phyloP scores from a whole-genome alignment of 2,113 vertebrate species.

The Eublepharis macularius region DNA sequence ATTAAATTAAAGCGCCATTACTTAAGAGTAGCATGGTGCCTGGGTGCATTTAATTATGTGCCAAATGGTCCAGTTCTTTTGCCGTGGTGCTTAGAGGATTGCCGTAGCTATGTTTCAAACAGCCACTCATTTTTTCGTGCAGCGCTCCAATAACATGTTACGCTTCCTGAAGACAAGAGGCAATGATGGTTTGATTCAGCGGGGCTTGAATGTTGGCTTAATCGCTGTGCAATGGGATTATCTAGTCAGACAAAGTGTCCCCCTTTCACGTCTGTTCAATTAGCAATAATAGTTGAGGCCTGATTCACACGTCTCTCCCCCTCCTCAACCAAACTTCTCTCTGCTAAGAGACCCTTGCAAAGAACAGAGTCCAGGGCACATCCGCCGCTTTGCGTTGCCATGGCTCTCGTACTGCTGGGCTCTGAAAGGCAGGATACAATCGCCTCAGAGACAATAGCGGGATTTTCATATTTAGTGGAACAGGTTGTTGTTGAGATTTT shows the following conservation, averaged over 20 bases:
- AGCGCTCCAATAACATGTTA: slow-evolving; percentile 61
- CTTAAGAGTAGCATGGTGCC: slow-evolving; percentile 59
- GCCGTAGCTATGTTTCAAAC: slow-evolving; percentile 60
- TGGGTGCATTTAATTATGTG: slow-evolving; percentile 50
- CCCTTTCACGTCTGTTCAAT: slow-evolving; percentile 70
- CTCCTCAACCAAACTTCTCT: slow-evolving; percentile 62
- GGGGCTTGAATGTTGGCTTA: slow-evolving; percentile 52
- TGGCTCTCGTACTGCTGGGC: slow-evolving; percentile 47
- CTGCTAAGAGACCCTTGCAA: slow-evolving; percentile 54
- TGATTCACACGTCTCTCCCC: slow-evolving; percentile 66
- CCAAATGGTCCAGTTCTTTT: slow-evolving; percentile 60
- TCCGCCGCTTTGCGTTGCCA: slow-evolving; percentile 60
- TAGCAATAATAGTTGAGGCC: slow-evolving; percentile 69
- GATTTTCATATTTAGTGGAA: slow-evolving; percentile 72
- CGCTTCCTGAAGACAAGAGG: slow-evolving; percentile 63
- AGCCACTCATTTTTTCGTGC: slow-evolving; percentile 67
- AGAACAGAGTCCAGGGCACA: slow-evolving; percentile 51
- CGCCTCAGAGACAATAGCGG: slow-evolving; percentile 57
- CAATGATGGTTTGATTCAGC: slow-evolving; percentile 47
- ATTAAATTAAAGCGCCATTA: slow-evolving; percentile 66
- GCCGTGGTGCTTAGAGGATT: slow-evolving; percentile 64
- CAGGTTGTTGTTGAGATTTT: slow-evolving; percentile 35
- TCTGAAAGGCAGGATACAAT: slow-evolving; percentile 66
- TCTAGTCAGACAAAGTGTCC: slow-evolving; percentile 58
- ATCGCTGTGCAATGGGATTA: slow-evolving; percentile 68